Percentiles rank a stretch among this genome's conserved stretches.
Evolutionary conservation across 2,888 invertebrate genomes (phyloP).

Genomic region (Smittia sp.): DNA sequence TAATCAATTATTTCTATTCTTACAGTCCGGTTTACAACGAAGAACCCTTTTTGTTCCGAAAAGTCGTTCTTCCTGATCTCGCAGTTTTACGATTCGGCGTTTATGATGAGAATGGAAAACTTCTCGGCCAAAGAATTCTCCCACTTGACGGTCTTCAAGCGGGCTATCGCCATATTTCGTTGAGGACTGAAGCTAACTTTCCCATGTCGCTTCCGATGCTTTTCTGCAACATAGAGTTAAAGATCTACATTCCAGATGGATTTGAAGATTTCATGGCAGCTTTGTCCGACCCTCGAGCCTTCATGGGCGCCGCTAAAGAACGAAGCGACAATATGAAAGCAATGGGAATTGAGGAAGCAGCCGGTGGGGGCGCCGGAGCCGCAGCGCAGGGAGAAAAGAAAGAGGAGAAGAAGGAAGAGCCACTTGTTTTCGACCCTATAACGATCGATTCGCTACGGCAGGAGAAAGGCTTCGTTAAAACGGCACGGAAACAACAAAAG

Average conservation of each 20-base stretch:
- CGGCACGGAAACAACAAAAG: constrained; percentile 92
- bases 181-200: constrained; percentile 97
- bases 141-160: constrained; percentile 97
- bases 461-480: constrained; percentile 90
- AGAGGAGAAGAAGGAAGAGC: constrained; percentile 63
- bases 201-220: constrained; percentile 98
- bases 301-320: constrained; percentile 82
- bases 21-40: constrained; percentile 90
- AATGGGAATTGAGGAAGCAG: constrained; percentile 85
- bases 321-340: constrained; percentile 90
- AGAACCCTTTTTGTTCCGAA: constrained; percentile 95
- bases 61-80: constrained; percentile 96
- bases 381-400: constrained; percentile 68
- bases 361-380: constrained; percentile 63
- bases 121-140: constrained; percentile 94
- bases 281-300: constrained; percentile 89
- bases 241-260: constrained; percentile 99
- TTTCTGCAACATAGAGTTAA: constrained; percentile 97
- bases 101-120: constrained; percentile 95
- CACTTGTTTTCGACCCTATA: constrained; percentile 84
- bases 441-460: constrained; percentile 81
- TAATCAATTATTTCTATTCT: neutral
- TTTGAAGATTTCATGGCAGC: constrained; percentile 99
- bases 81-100: constrained; percentile 97
- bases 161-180: constrained; percentile 95